Evolutionary conservation across 2,113 vertebrate species (phyloP), one percentile per base, ranked within the genome.

Genomic region (Scortum barcoo): DNA sequence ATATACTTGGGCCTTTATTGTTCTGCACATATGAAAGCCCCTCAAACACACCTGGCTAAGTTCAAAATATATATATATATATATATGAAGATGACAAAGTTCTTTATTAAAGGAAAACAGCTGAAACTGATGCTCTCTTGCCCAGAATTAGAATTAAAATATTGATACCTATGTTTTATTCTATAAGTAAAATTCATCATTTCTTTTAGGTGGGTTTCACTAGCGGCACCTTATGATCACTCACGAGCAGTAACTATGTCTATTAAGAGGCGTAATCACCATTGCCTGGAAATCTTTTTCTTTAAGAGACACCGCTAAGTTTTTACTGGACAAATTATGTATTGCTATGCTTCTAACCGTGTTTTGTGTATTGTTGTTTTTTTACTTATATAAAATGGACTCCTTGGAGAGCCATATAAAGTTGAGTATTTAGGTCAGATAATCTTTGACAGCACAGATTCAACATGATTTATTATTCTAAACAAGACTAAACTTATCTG

Each of bases 381-480:
- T 28, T 33, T 30, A 33, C 30, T 20, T 14, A 36, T 38, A n/a
- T 12, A 36, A 8, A 33, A 17, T 20, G 0, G 9, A 36, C 17
- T 62, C 5, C 33, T 20, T 38, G 9, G 8, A 61, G 30, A 58
- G 30, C 58, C 8, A 16, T 20, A 60, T 1, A 36, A 8, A 61
- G 19, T 4, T 11, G 28, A 61, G 11, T 36, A 22, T 33, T 61
- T 33, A 17, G n/a, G 38, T 17, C 22, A 65, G 24, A 42, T 7
- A 30, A 12, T 22, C 24, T 24, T 50, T 5, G 6, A 51, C 51
- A 40, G 1, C 9, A 58, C 7, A 66, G 2, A 58, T 63, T 40
- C 26, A 42, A 73, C 63, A 67, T 80, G 63, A 70, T 88, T 84
- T 65, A 76, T 76, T 71, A 20, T 33, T 13, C 19, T 58, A 54